Percentiles rank a stretch among this genome's conserved stretches.
Conservation (phyloP, 1,140 invertebrate genomes). For the Microplitis demolitor region DNA sequence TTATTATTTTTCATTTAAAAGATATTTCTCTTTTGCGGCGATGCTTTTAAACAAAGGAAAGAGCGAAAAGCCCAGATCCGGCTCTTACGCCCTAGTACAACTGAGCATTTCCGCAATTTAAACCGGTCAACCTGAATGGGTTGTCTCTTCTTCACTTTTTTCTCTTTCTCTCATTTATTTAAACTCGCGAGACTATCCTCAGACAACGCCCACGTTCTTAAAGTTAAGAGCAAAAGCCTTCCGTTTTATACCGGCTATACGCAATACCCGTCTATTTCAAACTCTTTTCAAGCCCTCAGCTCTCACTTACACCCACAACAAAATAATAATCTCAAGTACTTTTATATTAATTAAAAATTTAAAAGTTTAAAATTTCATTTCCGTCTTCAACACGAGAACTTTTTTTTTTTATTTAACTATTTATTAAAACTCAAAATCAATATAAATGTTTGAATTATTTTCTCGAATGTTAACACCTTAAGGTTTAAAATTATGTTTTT, state of each 20-base stretch:
- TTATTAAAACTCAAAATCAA: no score
- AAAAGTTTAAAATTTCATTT: neutral
- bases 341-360: neutral
- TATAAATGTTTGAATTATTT: no score
- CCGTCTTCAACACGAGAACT: neutral
- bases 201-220: neutral
- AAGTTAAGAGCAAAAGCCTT: slow-evolving; percentile 6
- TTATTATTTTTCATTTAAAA: no score
- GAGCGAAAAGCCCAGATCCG: neutral
- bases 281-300: no score
- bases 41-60: slow-evolving; percentile 2
- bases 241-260: neutral
- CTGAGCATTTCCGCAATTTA: slow-evolving; percentile 2
- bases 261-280: no score
- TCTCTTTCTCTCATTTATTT: neutral
- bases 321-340: neutral
- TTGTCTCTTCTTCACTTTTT: neutral
- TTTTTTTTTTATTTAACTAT: neutral
- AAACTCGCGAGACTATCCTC: neutral
- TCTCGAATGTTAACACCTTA: no score
- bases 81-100: neutral
- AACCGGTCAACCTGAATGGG: slow-evolving; percentile 2
- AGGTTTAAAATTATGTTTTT: no score
- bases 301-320: neutral
- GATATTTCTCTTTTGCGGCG: no score